These are phyloP conservation scores for Drosophila kanekoi DNA, from an alignment of 2,888 invertebrate genomes.

Conservation along the genomic window DNA sequence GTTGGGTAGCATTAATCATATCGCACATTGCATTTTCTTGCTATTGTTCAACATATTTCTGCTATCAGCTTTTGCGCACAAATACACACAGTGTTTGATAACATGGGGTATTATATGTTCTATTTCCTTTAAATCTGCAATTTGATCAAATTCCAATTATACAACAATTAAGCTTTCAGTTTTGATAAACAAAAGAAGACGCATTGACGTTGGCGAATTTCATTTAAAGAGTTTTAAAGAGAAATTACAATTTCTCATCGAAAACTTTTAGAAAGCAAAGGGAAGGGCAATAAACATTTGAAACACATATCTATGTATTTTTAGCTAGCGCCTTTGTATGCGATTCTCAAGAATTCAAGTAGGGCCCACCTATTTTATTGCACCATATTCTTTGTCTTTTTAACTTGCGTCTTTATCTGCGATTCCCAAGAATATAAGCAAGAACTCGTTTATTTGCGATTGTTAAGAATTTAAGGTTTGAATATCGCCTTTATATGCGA, in stretches of 20 bases:
- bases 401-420: not conserved
- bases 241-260: no score
- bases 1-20: constrained; percentile 48
- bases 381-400: not conserved
- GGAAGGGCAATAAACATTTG: no score
- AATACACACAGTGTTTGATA: constrained; percentile 8
- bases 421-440: constrained; percentile 3
- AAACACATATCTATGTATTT: no score
- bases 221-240: no score
- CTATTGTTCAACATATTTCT: constrained; percentile 18
- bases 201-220: no score
- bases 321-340: constrained; percentile 1
- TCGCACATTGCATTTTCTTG: constrained; percentile 18
- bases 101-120: not conserved
- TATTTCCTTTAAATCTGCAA: not conserved
- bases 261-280: no score
- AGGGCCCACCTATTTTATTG: not conserved
- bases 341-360: constrained; percentile 3
- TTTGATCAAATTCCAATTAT: not conserved
- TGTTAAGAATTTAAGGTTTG: not conserved
- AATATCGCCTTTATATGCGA: constrained; percentile 3
- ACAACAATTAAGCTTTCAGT: no score
- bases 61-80: not conserved
- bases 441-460: not conserved
- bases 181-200: no score